Base-by-base conservation (phyloP, 2,888 invertebrate genomes). In the Tenthredo scrophulariae region DNA sequence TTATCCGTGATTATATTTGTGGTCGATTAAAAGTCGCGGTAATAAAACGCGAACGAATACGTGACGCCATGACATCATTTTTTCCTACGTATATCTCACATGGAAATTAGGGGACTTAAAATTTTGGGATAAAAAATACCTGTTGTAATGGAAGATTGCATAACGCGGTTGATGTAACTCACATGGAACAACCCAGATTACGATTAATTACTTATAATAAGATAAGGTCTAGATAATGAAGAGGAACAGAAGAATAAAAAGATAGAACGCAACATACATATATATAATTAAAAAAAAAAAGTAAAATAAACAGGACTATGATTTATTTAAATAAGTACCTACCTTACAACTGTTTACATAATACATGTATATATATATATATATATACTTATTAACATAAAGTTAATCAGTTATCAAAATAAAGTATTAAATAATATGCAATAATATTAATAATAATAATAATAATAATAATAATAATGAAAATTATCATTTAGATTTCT, bases 301-400 rank as follows among this genome's bases (percentile, higher is more conserved):
- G n/a, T 37, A 43, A 83, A 67, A 84, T 54, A 86, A 88, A 89
- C 87, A 86, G 86, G 87, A 80, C 87, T 88, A 88, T 88, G 87
- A 86, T 86, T 88, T 84, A 84, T 88, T 89, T 89, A 88, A 90
- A 89, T 89, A 89, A 88, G 87, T 90, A 89, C 88, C 90, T 90
- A 89, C 88, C 87, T 89, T 90, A 90, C 86, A 89, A 88, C 70
- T 62, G 87, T 89, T 87, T 88, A 87, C 87, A 88, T 87, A 83
- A 89, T 88, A 86, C 88, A 88, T 87, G 77, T 87, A 87, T 50
- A 75, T 70, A 13, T 74, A 50, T 87, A 87, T 50, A 75, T 70
- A 13, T 74, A 50, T 50, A 18, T 50, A 54, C 26, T 85, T 86
- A 86, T 43, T 43, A 54, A 74, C 74, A 74, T 43, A 67, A 40